Evolutionary conservation across 2,113 vertebrate species (phyloP).

Genomic region (Sinosuthora webbiana): DNA sequence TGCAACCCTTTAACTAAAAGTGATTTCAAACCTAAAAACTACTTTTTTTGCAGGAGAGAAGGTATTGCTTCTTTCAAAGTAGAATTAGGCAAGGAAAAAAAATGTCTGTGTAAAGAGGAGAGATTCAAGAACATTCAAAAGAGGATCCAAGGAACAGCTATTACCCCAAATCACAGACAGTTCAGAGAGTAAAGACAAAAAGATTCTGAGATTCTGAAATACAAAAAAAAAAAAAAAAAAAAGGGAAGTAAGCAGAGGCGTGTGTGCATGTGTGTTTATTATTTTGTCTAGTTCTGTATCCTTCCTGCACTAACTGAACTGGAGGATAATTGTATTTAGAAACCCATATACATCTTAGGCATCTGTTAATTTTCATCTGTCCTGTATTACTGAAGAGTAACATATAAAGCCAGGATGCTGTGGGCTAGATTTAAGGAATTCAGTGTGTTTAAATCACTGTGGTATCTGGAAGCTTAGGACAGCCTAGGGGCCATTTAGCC

Average conservation of each 20-base stretch:
- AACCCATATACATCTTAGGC: background rate
- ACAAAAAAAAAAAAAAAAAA: background rate
- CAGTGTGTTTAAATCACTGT: slow-evolving; percentile 11
- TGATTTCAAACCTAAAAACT: background rate
- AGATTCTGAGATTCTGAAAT: background rate
- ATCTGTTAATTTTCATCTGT: slow-evolving; percentile 58
- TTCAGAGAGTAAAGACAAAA: background rate
- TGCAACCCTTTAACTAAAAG: background rate
- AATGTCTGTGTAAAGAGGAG: background rate
- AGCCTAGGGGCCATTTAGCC: background rate
- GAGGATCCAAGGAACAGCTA: background rate
- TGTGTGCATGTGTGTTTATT: slow-evolving; percentile 20
- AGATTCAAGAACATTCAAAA: background rate
- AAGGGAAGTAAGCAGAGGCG: background rate
- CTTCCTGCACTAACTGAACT: slow-evolving; percentile 15
- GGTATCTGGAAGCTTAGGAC: background rate
- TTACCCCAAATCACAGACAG: background rate
- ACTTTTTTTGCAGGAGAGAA: background rate
- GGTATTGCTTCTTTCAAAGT: background rate
- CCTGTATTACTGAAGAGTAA: background rate
- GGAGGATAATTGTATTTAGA: slow-evolving; percentile 8
- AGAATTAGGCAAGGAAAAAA: background rate
- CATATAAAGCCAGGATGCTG: background rate
- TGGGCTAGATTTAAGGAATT: slow-evolving; percentile 7
- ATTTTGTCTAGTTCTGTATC: slow-evolving; percentile 45